Conservation (phyloP, 2,113 vertebrate species). For the Thomomys bottae region DNA sequence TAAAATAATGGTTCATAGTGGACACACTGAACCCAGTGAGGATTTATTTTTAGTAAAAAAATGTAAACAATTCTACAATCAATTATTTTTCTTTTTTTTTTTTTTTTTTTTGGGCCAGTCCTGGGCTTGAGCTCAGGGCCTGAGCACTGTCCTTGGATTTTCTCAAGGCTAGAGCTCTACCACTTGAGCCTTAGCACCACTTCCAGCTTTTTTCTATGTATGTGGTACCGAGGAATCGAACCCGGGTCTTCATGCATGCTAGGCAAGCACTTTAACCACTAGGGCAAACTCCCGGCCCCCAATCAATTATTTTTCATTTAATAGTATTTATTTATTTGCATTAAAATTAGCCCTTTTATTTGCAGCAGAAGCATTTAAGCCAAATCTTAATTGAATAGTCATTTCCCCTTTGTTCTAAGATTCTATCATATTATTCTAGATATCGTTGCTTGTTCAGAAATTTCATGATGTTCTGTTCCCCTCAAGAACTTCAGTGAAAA, state of each 20-base stretch:
- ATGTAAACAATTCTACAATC: not conserved
- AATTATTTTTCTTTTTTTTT: not conserved
- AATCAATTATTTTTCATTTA: not conserved
- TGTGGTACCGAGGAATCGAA: too few relatives aligned
- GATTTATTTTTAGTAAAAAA: not conserved
- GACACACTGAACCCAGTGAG: not conserved
- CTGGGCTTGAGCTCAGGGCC: too few relatives aligned
- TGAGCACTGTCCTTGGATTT: too few relatives aligned
- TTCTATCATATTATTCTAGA: not conserved
- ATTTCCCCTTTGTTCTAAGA: slow-evolving; percentile 15
- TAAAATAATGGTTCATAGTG: not conserved
- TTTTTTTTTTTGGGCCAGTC: too few relatives aligned
- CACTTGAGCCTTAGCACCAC: too few relatives aligned
- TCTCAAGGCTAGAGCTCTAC: too few relatives aligned
- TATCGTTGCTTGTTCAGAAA: not conserved
- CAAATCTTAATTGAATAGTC: not conserved
- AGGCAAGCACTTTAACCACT: too few relatives aligned
- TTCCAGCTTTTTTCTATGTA: too few relatives aligned
- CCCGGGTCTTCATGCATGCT: too few relatives aligned
- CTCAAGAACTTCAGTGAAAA: not conserved
- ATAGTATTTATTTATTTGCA: not conserved
- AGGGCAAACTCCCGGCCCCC: too few relatives aligned
- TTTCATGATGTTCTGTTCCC: slow-evolving; percentile 14
- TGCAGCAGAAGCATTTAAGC: not conserved
- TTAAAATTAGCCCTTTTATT: slow-evolving; percentile 8